Percentiles rank a stretch among this genome's conserved stretches.
phyloP scores from a whole-genome alignment of 2,113 vertebrate species.

The Misgurnus anguillicaudatus region DNA sequence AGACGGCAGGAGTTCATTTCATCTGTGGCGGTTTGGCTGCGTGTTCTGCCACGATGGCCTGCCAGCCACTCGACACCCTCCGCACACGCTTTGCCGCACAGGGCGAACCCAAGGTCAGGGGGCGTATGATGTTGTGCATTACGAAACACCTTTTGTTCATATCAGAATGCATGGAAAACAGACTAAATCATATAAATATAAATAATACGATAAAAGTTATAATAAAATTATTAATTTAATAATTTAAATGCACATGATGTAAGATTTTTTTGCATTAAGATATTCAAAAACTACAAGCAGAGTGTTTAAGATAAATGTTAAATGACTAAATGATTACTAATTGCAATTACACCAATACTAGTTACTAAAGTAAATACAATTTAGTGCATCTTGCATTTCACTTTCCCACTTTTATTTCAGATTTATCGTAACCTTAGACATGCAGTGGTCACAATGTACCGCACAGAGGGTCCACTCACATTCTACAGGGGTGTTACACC shows the following conservation, averaged over 20 bases:
- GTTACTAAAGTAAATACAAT: no score
- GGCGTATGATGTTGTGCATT: background rate
- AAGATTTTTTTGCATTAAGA: no score
- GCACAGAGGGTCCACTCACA: constrained; percentile 75
- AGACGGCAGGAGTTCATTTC: constrained; percentile 80
- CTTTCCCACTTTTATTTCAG: constrained; percentile 65
- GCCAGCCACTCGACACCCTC: constrained; percentile 91
- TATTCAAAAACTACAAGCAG: background rate
- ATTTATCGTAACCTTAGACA: constrained; percentile 83
- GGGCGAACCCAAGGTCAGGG: constrained; percentile 90
- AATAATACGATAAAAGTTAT: no score
- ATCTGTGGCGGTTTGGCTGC: constrained; percentile 87
- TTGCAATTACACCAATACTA: background rate
- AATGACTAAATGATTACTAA: background rate
- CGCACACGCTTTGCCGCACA: constrained; percentile 95
- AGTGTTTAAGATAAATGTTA: no score
- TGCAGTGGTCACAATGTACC: constrained; percentile 83
- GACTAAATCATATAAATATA: no score
- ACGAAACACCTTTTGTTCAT: background rate
- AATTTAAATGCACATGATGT: no score
- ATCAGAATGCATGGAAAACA: no score
- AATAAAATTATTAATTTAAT: no score
- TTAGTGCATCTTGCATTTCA: background rate
- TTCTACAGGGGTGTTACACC: constrained; percentile 93
- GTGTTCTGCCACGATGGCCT: constrained; percentile 80